A percentile compares a stretch with the other conserved stretches of the same genome.
These are phyloP conservation scores for Drosophila pectinifera DNA, from an alignment of 1,140 invertebrate species.

Conservation along the genomic window DNA sequence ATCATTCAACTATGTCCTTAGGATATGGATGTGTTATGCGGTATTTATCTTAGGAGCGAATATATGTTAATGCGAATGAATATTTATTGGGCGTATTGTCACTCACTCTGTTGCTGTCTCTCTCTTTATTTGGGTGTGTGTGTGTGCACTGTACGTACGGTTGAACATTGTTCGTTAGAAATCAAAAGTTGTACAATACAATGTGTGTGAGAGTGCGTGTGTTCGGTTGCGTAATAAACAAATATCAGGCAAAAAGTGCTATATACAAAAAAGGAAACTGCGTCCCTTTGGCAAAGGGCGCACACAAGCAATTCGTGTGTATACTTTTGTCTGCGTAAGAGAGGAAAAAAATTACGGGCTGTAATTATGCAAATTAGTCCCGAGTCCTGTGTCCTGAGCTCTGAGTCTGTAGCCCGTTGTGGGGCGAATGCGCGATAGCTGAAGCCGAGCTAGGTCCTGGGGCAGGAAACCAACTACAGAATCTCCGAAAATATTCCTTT, in stretches of 20 bases:
- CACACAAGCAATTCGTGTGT: conserved; percentile 43
- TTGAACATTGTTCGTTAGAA: conserved; percentile 43
- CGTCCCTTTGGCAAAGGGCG: conserved; percentile 60
- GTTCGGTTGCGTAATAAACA: conserved; percentile 45
- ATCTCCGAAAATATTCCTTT: conserved; percentile 52
- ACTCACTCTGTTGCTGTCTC: background rate
- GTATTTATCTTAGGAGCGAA: conserved; percentile 30
- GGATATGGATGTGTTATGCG: background rate
- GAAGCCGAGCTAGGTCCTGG: conserved; percentile 35
- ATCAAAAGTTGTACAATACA: conserved; percentile 44
- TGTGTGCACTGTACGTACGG: background rate
- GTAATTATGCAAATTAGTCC: conserved; percentile 83
- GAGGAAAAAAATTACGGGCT: conserved; percentile 72
- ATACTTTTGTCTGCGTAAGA: conserved; percentile 44
- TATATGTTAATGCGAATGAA: conserved; percentile 42
- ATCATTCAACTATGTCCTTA: background rate
- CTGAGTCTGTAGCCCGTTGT: conserved; percentile 47
- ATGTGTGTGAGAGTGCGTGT: conserved; percentile 33
- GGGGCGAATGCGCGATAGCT: conserved; percentile 42
- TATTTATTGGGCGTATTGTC: conserved; percentile 19
- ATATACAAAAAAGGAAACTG: conserved; percentile 72
- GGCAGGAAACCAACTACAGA: conserved; percentile 56
- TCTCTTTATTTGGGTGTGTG: conserved; percentile 4
- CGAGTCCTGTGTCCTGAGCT: conserved; percentile 38
- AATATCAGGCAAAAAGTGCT: conserved; percentile 42